Evolutionary conservation across 2,888 invertebrate genomes (phyloP), one percentile per base, ranked within the genome.

Genomic region (Andrena chrysosceles): DNA sequence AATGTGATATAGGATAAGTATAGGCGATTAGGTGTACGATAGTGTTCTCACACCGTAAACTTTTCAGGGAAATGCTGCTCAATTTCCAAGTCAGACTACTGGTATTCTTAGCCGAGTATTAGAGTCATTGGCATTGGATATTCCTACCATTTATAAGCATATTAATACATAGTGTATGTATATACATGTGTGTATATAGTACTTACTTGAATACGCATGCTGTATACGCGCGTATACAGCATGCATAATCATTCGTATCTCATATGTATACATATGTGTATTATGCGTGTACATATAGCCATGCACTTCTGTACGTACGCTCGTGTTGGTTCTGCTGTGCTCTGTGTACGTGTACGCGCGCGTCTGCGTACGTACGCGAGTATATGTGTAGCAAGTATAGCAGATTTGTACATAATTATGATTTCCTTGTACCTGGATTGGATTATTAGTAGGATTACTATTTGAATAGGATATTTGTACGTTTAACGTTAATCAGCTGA

Each of bases 1-100:
- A 79, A 81, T 86, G 87, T 87, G 86, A 86, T 87, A 83, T 86
- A 87, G 83, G 70, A 74, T 86, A 86, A 86, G 76, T 31, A 54
- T 72, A 54, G 60, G 70, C 67, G 52, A 59, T 79, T 42, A 75
- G 35, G 29, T 31, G 66, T 49, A 35, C 20, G 66, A 70, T 49
- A 75, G 52, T 20, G 42, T 71, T 71, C 33, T 35, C 48, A 70
- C 59, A 29, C 49, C 23, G 48, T 26, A 2, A 63, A 76, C 16
- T 33, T 67, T 76, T 76, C 70, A 81, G 74, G 74, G 75, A 75
- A 67, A 70, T 49, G 66, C 69, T 62, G 70, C 74, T 81, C 60
- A 75, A 70, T 67, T 70, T 52, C 69, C 74, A 35, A 81, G 20
- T 66, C 49, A 33, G 63, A 8, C 33, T 68, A 29, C 33, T 26